These are phyloP conservation scores for Anhinga anhinga DNA, from an alignment of 2,113 vertebrate genomes.

Conservation along the genomic window DNA sequence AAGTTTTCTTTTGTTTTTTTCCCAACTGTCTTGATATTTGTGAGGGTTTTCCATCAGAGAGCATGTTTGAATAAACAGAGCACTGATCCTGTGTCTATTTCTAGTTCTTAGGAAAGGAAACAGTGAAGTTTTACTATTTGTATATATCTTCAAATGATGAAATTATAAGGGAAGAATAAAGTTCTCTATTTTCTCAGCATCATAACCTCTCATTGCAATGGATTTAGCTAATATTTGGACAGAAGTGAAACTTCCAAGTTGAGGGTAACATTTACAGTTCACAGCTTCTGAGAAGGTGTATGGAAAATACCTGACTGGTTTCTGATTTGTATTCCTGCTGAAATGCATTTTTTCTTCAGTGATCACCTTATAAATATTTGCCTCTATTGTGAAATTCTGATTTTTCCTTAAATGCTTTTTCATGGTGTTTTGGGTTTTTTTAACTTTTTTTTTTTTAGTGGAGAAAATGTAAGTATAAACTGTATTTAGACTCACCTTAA, in stretches of 20 bases:
- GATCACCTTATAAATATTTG: not conserved
- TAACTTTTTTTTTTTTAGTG: not conserved
- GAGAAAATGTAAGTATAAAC: not conserved
- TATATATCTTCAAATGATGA: not conserved
- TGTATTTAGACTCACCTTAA: not conserved
- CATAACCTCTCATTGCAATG: not conserved
- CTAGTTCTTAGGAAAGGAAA: not conserved
- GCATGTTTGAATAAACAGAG: not conserved
- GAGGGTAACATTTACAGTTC: not conserved
- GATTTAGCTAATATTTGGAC: not conserved
- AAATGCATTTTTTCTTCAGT: not conserved
- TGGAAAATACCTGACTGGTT: rapidly evolving
- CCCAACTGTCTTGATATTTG: not conserved
- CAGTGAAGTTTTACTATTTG: not conserved
- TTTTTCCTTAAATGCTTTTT: not conserved
- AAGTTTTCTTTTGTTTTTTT: not conserved
- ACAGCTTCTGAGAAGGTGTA: not conserved
- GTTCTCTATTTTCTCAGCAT: not conserved
- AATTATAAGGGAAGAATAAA: not conserved
- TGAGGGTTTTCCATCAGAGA: not conserved
- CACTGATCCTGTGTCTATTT: not conserved
- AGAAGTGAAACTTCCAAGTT: not conserved
- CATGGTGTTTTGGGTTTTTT: not conserved
- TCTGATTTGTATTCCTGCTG: not conserved
- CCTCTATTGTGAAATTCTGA: not conserved